Conservation (phyloP, 2,888 invertebrate genomes). For the Xestia xanthographa region DNA sequence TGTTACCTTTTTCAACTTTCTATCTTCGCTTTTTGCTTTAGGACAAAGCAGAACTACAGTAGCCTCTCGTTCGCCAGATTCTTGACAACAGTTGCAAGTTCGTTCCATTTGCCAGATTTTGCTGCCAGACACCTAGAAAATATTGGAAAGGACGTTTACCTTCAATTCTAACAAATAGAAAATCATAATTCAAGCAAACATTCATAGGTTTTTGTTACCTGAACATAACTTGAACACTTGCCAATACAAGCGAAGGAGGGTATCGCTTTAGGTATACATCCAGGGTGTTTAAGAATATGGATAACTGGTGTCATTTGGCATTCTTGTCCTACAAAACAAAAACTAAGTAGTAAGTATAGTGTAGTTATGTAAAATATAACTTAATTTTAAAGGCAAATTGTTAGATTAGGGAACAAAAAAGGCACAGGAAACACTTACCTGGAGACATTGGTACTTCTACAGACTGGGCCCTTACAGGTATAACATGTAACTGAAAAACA, state of each 20-base stretch:
- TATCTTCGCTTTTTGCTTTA: slow-evolving; percentile 96
- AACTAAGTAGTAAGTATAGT: slow-evolving; percentile 7
- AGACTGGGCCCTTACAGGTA: slow-evolving; percentile 74
- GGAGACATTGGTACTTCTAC: slow-evolving; percentile 81
- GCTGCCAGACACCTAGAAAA: slow-evolving; percentile 95
- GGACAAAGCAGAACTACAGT: slow-evolving; percentile 97
- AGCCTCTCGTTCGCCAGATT: slow-evolving; percentile 97
- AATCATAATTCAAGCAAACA: neutral
- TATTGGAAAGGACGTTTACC: neutral
- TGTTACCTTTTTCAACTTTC: slow-evolving; percentile 95
- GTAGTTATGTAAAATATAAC: neutral
- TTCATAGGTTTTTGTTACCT: slow-evolving; percentile 92
- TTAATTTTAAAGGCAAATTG: neutral
- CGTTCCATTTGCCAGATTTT: slow-evolving; percentile 99
- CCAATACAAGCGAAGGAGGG: slow-evolving; percentile 98
- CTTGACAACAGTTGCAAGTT: slow-evolving; percentile 98
- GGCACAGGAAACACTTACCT: slow-evolving; percentile 70
- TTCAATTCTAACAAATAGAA: neutral
- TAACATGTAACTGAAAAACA: slow-evolving; percentile 74
- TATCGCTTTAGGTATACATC: slow-evolving; percentile 97
- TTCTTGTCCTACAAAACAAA: slow-evolving; percentile 91
- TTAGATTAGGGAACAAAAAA: neutral
- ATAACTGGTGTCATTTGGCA: slow-evolving; percentile 98
- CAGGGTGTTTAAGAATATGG: slow-evolving; percentile 97
- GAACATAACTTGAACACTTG: slow-evolving; percentile 97